Evolutionary conservation across 2,113 vertebrate species (phyloP).

Genomic region (Collichthys lucidus): DNA sequence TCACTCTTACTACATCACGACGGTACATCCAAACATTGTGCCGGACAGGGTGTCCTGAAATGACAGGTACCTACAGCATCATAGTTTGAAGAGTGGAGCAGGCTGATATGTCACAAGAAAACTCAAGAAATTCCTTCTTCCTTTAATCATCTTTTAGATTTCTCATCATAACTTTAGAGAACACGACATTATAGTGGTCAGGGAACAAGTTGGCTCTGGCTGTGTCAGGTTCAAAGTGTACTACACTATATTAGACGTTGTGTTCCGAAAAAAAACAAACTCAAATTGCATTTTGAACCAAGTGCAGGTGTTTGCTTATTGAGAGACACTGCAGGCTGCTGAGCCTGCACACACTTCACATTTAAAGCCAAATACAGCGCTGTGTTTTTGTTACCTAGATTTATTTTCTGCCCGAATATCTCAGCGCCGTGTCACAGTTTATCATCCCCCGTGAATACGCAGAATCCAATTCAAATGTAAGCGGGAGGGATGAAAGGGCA

Average conservation of each 20-base stretch:
- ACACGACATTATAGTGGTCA: background rate
- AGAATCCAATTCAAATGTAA: background rate
- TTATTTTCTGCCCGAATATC: background rate
- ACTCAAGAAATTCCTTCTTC: background rate
- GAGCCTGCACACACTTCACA: background rate
- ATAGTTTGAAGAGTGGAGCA: no score
- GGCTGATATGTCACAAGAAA: background rate
- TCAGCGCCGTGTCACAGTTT: slow-evolving; percentile 10
- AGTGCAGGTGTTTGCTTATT: no score
- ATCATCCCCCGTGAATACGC: slow-evolving; percentile 7
- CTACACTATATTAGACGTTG: background rate
- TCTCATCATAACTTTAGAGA: no score
- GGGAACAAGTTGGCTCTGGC: no score
- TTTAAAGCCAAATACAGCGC: background rate
- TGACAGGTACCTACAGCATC: no score
- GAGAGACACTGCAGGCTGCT: no score
- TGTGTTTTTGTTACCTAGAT: background rate
- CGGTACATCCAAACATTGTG: no score
- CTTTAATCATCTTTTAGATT: no score
- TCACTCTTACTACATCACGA: no score
- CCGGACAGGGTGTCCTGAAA: no score
- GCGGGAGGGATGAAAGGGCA: slow-evolving; percentile 11
- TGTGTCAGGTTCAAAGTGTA: background rate
- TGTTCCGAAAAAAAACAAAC: no score
- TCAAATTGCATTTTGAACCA: no score